Conservation (phyloP, 2,113 vertebrate species). For the Monarcha castaneiventris region DNA sequence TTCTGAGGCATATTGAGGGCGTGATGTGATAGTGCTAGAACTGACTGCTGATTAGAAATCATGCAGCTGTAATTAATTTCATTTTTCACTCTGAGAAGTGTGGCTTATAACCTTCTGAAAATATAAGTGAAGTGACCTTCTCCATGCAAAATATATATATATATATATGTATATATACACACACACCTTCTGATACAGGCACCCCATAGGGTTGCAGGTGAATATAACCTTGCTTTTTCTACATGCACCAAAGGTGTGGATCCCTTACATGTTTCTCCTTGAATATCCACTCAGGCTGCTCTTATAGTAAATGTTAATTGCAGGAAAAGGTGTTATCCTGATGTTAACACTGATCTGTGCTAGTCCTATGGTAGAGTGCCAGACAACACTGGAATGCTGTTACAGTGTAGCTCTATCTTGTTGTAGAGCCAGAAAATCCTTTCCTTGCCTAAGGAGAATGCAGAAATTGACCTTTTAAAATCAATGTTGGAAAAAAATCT, state of each 20-base stretch:
- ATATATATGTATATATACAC: fast-evolving
- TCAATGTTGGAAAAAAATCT: background rate
- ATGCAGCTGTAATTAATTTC: background rate
- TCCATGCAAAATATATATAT: background rate
- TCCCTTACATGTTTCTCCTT: background rate
- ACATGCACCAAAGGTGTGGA: background rate
- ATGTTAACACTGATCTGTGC: background rate
- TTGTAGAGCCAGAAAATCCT: background rate
- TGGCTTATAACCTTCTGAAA: background rate
- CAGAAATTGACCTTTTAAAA: background rate
- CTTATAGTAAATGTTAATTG: background rate
- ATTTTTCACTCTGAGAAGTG: background rate
- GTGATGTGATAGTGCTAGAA: background rate
- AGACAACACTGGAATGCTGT: background rate
- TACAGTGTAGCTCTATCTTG: background rate
- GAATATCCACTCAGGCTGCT: background rate
- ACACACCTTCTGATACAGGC: background rate
- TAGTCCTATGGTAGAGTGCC: background rate
- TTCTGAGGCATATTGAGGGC: background rate
- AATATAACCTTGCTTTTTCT: background rate
- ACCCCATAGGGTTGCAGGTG: fast-evolving
- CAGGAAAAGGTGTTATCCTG: background rate
- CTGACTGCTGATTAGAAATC: background rate
- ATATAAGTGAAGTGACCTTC: background rate
- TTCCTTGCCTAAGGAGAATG: background rate